Conservation (phyloP, 1,140 invertebrate genomes). For the Aleiodes sp. region DNA sequence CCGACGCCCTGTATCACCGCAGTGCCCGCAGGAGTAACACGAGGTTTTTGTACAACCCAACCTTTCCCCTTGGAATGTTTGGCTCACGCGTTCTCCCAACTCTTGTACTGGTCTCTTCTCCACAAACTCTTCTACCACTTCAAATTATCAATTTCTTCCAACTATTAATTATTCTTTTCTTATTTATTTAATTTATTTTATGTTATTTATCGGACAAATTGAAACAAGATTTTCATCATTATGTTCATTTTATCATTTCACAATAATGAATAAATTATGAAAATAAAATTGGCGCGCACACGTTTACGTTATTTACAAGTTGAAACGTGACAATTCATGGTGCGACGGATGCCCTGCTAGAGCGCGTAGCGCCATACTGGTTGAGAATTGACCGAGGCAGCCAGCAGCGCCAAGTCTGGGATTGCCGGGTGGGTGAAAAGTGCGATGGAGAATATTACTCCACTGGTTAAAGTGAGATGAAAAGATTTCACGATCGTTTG, state of each 20-base stretch:
- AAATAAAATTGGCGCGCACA: conserved; percentile 26
- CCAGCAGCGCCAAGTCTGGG: conserved; percentile 50
- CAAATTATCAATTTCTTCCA: background rate
- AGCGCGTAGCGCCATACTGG: conserved; percentile 64
- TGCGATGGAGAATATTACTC: conserved; percentile 19
- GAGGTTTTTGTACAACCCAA: background rate
- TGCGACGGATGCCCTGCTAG: conserved; percentile 47
- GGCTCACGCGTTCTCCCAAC: background rate
- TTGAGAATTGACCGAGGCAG: conserved; percentile 61
- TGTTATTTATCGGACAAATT: too few relatives aligned
- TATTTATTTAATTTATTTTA: too few relatives aligned
- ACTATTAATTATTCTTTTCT: too few relatives aligned
- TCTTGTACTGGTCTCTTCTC: background rate
- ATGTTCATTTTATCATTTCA: too few relatives aligned
- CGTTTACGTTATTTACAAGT: conserved; percentile 4
- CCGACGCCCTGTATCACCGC: background rate
- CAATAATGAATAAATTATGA: background rate
- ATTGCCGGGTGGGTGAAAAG: conserved; percentile 38
- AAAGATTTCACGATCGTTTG: background rate
- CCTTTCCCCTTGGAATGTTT: background rate
- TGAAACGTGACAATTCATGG: background rate
- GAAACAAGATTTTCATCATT: too few relatives aligned
- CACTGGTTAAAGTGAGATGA: background rate
- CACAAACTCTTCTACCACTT: background rate
- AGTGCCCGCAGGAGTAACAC: background rate